Percentiles rank a stretch among this genome's conserved stretches.
Evolutionary conservation across 2,797 vertebrate species (phyloP).

Genomic region (Diglossa cyanea): DNA sequence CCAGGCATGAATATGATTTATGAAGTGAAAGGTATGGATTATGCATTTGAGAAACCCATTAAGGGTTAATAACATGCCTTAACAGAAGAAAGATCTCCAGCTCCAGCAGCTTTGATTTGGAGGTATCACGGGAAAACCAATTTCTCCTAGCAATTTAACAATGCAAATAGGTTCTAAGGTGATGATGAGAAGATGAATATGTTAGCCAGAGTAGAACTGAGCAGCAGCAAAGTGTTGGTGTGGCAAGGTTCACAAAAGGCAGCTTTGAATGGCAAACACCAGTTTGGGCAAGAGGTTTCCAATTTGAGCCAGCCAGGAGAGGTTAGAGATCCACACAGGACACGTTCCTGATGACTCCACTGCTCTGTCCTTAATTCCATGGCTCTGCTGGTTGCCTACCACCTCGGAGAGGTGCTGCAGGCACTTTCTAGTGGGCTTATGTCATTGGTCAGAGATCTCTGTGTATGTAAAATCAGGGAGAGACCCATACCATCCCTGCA

Average conservation of each 20-base stretch:
- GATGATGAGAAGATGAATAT: not conserved
- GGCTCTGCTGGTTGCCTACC: not conserved
- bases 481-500: not conserved
- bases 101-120: conserved; percentile 15
- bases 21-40: not conserved
- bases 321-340: not conserved
- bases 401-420: not conserved
- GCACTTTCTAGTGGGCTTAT: conserved; percentile 29
- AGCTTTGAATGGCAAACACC: not conserved
- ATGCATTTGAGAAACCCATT: not conserved
- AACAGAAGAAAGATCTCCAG: not conserved
- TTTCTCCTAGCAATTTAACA: not conserved
- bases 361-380: not conserved
- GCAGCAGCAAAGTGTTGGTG: not conserved
- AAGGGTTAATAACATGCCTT: not conserved
- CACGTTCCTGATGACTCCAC: not conserved
- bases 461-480: conserved; percentile 39
- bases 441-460: conserved; percentile 56
- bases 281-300: not conserved
- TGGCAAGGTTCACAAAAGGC: not conserved
- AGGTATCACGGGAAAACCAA: not conserved
- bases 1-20: not conserved
- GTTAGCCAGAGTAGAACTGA: not conserved
- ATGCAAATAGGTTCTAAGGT: conserved; percentile 12
- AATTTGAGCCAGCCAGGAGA: not conserved